Evolutionary conservation across 1,140 invertebrate genomes (phyloP).

Genomic region (Ceratina australensis): DNA sequence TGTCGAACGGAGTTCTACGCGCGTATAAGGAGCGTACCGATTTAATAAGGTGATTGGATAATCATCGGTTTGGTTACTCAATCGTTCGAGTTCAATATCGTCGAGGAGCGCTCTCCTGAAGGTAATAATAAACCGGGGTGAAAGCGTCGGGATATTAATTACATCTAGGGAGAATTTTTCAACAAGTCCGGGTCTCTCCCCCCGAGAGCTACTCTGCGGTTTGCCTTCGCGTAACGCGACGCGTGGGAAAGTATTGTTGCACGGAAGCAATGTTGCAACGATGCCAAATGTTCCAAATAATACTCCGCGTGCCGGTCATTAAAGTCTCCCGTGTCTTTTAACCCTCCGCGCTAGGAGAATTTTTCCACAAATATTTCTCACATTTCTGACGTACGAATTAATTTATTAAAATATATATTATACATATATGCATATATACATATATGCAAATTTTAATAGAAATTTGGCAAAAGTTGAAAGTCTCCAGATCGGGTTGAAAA

Average conservation of each 20-base stretch:
- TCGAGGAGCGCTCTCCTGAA: constrained; percentile 25
- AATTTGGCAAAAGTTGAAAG: too few species aligned
- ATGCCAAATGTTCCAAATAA: neutral
- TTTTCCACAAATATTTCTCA: too few species aligned
- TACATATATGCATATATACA: too few species aligned
- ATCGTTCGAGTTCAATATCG: constrained; percentile 30
- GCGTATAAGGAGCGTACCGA: neutral
- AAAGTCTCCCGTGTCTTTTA: neutral
- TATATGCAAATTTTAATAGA: too few species aligned
- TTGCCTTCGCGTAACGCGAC: constrained; percentile 25
- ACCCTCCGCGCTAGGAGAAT: too few species aligned
- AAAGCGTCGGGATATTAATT: constrained; percentile 56
- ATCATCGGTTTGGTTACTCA: constrained; percentile 35
- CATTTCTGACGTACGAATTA: too few species aligned
- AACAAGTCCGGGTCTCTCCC: constrained; percentile 2
- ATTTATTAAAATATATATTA: too few species aligned
- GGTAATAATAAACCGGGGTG: constrained; percentile 48
- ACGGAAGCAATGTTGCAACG: constrained; percentile 26
- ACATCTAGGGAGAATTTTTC: constrained; percentile 36
- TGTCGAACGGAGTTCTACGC: neutral
- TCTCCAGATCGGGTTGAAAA: too few species aligned
- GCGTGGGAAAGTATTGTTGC: constrained; percentile 23
- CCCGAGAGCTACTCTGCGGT: constrained; percentile 12
- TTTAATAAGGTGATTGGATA: constrained; percentile 43
- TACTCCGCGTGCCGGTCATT: neutral